Percentiles rank a stretch among this genome's conserved stretches.
These are phyloP conservation scores for Sclerurus mexicanus DNA, from an alignment of 2,113 vertebrate genomes.

Conservation along the genomic window DNA sequence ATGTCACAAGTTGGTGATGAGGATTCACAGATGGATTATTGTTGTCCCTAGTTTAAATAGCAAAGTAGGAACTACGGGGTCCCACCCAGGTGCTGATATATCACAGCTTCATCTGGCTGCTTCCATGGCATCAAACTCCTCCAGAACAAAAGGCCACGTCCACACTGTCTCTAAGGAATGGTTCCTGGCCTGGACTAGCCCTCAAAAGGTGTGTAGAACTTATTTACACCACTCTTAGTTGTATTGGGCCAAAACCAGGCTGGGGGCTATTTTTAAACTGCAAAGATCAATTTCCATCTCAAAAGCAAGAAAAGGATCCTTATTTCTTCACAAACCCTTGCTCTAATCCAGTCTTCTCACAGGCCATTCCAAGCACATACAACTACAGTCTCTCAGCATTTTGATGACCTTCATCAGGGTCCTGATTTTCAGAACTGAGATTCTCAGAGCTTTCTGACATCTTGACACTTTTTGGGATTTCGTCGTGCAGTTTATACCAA, in stretches of 20 bases:
- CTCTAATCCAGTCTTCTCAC: neutral
- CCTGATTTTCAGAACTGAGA: neutral
- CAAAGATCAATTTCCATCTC: neutral
- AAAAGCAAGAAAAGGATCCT: neutral
- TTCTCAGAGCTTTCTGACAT: neutral
- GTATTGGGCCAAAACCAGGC: neutral
- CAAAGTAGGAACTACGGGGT: neutral
- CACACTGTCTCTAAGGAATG: neutral
- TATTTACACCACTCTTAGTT: neutral
- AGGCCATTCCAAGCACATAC: neutral
- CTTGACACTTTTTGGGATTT: neutral
- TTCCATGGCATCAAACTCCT: neutral
- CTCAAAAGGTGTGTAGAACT: neutral
- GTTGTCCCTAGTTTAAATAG: neutral
- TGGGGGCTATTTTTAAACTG: neutral
- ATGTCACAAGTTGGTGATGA: neutral
- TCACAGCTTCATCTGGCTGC: neutral
- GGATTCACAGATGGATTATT: neutral
- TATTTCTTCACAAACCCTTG: neutral
- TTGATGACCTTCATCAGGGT: neutral
- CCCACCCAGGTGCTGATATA: neutral
- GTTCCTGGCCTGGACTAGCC: neutral
- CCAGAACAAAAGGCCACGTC: neutral
- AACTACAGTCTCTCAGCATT: neutral
- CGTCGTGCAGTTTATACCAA: neutral